A percentile compares a stretch with the other conserved stretches of the same genome.
phyloP scores from a whole-genome alignment of 1,140 invertebrate genomes.

The Euborellia annulipes region DNA sequence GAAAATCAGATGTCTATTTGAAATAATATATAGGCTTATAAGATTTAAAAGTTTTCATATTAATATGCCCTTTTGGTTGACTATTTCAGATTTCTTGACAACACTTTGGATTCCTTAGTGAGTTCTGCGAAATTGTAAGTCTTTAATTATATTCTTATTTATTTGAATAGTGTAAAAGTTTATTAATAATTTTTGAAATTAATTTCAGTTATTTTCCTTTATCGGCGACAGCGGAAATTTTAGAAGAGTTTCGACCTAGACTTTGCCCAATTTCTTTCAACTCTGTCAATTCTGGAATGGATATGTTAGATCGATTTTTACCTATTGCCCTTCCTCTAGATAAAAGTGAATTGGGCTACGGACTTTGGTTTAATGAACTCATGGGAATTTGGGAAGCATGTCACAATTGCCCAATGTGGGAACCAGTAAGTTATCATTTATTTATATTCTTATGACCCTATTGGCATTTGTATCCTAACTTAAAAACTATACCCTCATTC shows the following conservation, averaged over 20 bases:
- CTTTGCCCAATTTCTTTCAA: conserved; percentile 49
- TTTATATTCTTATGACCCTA: too few species aligned
- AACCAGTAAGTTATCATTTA: conserved; percentile 45
- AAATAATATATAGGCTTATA: background rate
- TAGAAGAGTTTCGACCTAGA: conserved; percentile 64
- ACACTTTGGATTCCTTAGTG: conserved; percentile 21
- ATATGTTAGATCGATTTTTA: conserved; percentile 56
- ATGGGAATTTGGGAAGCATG: conserved; percentile 61
- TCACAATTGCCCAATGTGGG: conserved; percentile 51
- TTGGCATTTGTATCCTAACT: too few species aligned
- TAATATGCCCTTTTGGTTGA: conserved; percentile 2
- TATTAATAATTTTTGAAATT: too few species aligned
- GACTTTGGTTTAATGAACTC: conserved; percentile 74
- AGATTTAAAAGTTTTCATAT: background rate
- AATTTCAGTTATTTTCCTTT: conserved; percentile 56
- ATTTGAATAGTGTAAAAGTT: too few species aligned
- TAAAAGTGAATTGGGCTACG: conserved; percentile 43
- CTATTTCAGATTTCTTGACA: conserved; percentile 16
- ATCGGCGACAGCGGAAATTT: conserved; percentile 68
- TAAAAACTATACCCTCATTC: too few species aligned
- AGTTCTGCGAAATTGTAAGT: conserved; percentile 19
- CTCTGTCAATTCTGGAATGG: conserved; percentile 40
- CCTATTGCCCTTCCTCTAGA: conserved; percentile 49
- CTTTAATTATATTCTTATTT: conserved; percentile 5
- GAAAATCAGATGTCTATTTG: too few species aligned